Base-by-base conservation (phyloP, 2,888 invertebrate genomes). In the Drosophila imparisetae region DNA sequence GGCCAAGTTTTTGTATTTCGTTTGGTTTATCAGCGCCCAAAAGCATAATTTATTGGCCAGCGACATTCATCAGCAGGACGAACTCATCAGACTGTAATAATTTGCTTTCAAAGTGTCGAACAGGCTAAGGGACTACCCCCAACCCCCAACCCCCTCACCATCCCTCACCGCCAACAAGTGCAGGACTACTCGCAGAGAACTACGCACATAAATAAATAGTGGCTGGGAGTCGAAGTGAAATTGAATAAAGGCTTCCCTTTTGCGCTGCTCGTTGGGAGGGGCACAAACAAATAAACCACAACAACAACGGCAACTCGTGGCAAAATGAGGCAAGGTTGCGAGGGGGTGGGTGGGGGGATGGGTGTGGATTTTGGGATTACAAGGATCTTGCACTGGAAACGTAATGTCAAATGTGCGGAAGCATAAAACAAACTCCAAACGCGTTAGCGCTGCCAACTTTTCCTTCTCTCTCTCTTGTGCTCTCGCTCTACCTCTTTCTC, bases 61-160 rank as follows among this genome's bases (percentile, higher is more conserved):
- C 79, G 67, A 74, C 82, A 90, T 86, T 85, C 90, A 84, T 90
- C 89, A 84, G 88, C 73, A 55, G 67, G 66, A 72, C 75, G 67
- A 78, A 78, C 80, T 90, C 89, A 90, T 89, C 86, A 90, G 86
- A 89, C 86, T 87, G 86, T 90, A 90, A 86, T 86, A 86, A 86
- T 86, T 86, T 78, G 89, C 87, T 84, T 84, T 86, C 83, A 77
- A 72, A 81, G 85, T 86, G 88, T 81, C 58, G 62, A 48, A 40
- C 58, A 32, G 66, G 58, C 80, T 61, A 38, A 64, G 61, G 76
- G 72, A 61, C 15, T 6, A 13, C 10, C 1, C 6, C n/a, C 29
- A 18, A 13, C 5, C 0, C 11, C 11, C 50, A 21, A 4, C 4
- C 21, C 42, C 42, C 30, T 18, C 42, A 40, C 52, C 4, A 18